These are phyloP conservation scores for Choristoneura fumiferana DNA, from an alignment of 1,140 invertebrate genomes.

Conservation along the genomic window DNA sequence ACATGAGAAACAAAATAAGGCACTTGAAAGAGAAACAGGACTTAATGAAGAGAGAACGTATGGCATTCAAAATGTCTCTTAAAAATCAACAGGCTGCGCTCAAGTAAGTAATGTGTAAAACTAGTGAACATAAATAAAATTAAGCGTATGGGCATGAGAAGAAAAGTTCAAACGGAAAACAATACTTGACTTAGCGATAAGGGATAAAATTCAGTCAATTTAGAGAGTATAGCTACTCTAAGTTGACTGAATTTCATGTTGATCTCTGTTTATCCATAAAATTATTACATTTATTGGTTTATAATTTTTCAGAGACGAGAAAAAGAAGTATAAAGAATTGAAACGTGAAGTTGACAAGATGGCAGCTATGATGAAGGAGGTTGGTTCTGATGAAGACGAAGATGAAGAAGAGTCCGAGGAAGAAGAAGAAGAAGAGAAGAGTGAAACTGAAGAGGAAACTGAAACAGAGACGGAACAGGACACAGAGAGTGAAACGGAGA, in stretches of 20 bases:
- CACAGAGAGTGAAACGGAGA: slow-evolving; percentile 80
- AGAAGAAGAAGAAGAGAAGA: slow-evolving; percentile 82
- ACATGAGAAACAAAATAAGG: slow-evolving; percentile 87
- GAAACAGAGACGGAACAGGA: slow-evolving; percentile 82
- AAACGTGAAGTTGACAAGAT: slow-evolving; percentile 94
- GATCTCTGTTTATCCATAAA: too few relatives aligned
- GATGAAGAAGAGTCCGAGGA: slow-evolving; percentile 83
- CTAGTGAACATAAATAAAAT: too few relatives aligned
- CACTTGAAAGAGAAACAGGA: slow-evolving; percentile 88
- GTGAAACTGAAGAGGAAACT: slow-evolving; percentile 80
- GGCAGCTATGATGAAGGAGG: slow-evolving; percentile 89
- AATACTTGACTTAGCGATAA: too few relatives aligned
- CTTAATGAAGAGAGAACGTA: slow-evolving; percentile 87
- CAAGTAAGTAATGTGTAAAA: slow-evolving; percentile 79
- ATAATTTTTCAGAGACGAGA: slow-evolving; percentile 81
- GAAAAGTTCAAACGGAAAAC: slow-evolving; percentile 15
- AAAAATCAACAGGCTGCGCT: slow-evolving; percentile 88
- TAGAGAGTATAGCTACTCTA: too few relatives aligned
- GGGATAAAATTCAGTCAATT: too few relatives aligned
- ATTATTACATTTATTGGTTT: too few relatives aligned
- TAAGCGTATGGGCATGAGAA: too few relatives aligned
- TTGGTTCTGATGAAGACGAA: slow-evolving; percentile 84
- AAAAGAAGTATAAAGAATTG: slow-evolving; percentile 86
- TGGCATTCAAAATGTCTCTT: slow-evolving; percentile 87
- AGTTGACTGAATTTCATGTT: too few relatives aligned